Evolutionary conservation across 2,888 invertebrate genomes (phyloP), one percentile per base, ranked within the genome.

Genomic region (Tiliacea citrago): DNA sequence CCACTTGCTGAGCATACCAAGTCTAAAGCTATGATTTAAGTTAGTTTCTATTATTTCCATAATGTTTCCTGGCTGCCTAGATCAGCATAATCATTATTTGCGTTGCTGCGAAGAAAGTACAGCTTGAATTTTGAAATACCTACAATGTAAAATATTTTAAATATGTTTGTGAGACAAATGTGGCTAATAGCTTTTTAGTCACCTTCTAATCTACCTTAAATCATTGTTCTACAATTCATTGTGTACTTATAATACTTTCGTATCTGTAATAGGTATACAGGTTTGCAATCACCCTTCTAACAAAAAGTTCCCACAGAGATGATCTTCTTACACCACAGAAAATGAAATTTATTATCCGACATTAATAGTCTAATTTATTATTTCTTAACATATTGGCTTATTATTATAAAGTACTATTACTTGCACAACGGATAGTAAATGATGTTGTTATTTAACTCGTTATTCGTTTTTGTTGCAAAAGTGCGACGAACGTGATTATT

Each of bases 291-390:
- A 67, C 66, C 70, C n/a, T 79, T 72, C 79, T 72, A 70, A 45
- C 45, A 35, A 74, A 75, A 68, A 75, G 67, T 74, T 81, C 76
- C 73, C 73, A 84, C 82, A 45, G 42, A 57, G 66, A 73, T 58
- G 67, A 51, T 73, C 76, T 76, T 66, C 68, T 82, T 80, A 79
- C 73, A 72, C 70, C 82, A 86, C 63, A 75, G 53, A 72, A 73
- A 75, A 83, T 82, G 53, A 74, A 73, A 68, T 77, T 47, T 29
- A 29, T 29, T 29, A 29, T 29, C 35, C 0, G 24, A 62, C 67
- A 73, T 82, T 78, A 82, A 84, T 85, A 82, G 60, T 53, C 58
- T 49, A 60, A 70, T 82, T 67, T 75, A 75, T 79, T 62, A 77
- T 85, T 79, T 78, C 79, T 60, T 75, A 82, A 86, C 74, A 13